Evolutionary conservation across 2,113 vertebrate species (phyloP).

Genomic region (Pionites leucogaster): DNA sequence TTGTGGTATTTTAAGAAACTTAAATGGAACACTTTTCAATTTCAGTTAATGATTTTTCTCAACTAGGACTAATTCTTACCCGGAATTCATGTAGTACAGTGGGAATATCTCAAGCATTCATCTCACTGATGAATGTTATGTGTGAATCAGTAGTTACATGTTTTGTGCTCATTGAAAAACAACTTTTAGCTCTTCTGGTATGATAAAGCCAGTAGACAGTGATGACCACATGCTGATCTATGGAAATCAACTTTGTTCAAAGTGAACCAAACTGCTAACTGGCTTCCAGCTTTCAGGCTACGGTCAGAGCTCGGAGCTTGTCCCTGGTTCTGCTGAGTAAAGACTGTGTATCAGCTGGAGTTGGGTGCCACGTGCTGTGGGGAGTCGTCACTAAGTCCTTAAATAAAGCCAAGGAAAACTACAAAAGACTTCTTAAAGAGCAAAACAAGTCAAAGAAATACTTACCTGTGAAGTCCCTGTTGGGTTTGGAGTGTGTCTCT

Average conservation of each 20-base stretch:
- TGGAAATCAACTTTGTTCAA: neutral
- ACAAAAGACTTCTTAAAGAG: neutral
- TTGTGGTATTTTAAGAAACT: neutral
- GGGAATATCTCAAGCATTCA: neutral
- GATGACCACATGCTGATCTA: neutral
- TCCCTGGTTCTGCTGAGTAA: neutral
- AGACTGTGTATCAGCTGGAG: neutral
- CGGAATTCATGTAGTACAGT: neutral
- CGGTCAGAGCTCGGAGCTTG: neutral
- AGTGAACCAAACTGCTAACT: neutral
- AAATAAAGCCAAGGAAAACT: neutral
- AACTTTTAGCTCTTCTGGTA: neutral
- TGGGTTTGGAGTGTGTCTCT: neutral
- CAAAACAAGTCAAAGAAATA: neutral
- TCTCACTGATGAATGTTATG: neutral
- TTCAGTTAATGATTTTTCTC: neutral
- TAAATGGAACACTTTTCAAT: neutral
- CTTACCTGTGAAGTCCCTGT: neutral
- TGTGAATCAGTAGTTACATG: neutral
- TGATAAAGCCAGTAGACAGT: neutral
- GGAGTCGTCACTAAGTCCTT: neutral
- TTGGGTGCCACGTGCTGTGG: neutral
- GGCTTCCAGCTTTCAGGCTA: neutral
- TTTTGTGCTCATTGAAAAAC: neutral
- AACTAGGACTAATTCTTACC: neutral